These are phyloP conservation scores for Lasius fuliginosus DNA, from an alignment of 2,888 invertebrate species.

Conservation along the genomic window DNA sequence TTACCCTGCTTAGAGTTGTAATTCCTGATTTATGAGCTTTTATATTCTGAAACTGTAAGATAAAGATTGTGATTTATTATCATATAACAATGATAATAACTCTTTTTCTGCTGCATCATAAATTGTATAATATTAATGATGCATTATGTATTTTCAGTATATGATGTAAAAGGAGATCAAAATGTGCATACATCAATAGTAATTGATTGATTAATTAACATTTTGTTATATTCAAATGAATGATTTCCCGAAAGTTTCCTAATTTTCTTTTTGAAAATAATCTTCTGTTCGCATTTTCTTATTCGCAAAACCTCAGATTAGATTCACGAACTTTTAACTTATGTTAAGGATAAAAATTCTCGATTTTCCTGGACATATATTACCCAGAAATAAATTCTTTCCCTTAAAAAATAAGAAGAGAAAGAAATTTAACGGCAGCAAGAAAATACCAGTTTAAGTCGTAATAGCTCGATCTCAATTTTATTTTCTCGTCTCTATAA, in stretches of 20 bases:
- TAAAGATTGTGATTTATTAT: constrained; percentile 7
- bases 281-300: not conserved
- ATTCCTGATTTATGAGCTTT: constrained; percentile 9
- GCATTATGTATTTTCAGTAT: not conserved
- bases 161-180: constrained; percentile 2
- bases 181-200: not conserved
- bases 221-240: not conserved
- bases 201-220: not conserved
- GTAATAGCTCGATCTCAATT: constrained; percentile 14
- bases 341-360: not conserved
- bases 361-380: not conserved
- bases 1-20: not conserved
- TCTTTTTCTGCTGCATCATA: not conserved
- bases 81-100: not conserved
- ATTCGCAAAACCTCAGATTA: not conserved
- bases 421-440: constrained; percentile 6
- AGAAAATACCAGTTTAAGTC: constrained; percentile 6
- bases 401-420: not conserved
- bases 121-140: constrained; percentile 10
- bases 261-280: not conserved
- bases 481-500: constrained; percentile 19
- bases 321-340: not conserved
- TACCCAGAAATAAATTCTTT: not conserved
- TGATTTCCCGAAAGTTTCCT: constrained; percentile 2
- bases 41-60: constrained; percentile 1